Percentiles rank a stretch among this genome's conserved stretches.
Conservation (phyloP, 2,797 vertebrate species). For the Aeoliscus strigatus region DNA sequence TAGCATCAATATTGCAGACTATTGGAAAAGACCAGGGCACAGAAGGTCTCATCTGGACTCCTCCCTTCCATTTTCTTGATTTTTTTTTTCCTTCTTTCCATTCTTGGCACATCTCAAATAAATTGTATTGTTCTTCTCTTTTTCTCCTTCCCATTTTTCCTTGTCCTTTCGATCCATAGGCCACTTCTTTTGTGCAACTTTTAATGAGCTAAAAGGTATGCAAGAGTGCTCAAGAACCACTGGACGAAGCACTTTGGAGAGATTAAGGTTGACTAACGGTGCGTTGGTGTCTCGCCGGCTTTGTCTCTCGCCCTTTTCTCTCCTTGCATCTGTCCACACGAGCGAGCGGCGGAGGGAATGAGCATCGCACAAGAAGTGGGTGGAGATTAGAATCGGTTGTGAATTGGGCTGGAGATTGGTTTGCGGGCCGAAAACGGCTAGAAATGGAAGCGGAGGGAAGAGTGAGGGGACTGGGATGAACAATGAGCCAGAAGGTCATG, state of each 20-base stretch:
- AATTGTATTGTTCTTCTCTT: conserved; percentile 39
- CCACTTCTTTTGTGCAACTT: conserved; percentile 45
- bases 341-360: conserved; percentile 52
- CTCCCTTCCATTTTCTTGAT: conserved; percentile 51
- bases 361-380: conserved; percentile 56
- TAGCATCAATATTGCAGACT: conserved; percentile 70
- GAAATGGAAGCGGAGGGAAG: conserved; percentile 48
- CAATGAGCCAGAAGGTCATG: conserved; percentile 63
- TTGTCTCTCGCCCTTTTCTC: conserved; percentile 42
- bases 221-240: conserved; percentile 54
- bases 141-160: conserved; percentile 2
- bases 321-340: conserved; percentile 40
- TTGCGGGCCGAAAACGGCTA: conserved; percentile 56
- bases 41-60: conserved; percentile 64
- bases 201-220: conserved; percentile 66
- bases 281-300: conserved; percentile 39
- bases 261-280: conserved; percentile 62
- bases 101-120: conserved; percentile 59
- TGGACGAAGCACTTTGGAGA: conserved; percentile 66
- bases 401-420: conserved; percentile 73
- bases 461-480: conserved; percentile 50
- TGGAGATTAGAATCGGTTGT: conserved; percentile 73
- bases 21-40: conserved; percentile 60
- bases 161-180: conserved; percentile 27
- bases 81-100: conserved; percentile 56